A percentile compares a stretch with the other conserved stretches of the same genome.
These are phyloP conservation scores for Psilanteris sp. DNA, from an alignment of 1,140 invertebrate genomes.

Conservation along the genomic window DNA sequence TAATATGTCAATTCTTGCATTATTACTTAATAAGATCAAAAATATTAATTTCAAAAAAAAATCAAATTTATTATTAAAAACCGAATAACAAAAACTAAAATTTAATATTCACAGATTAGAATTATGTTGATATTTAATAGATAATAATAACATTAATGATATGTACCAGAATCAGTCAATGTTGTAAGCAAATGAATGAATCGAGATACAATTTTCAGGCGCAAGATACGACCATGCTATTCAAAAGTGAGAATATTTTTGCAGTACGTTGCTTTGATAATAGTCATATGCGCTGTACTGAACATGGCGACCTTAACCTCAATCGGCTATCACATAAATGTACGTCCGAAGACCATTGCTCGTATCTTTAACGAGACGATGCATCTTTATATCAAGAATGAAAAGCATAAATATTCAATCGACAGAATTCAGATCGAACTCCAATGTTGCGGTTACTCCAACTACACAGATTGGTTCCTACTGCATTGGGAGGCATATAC, in stretches of 20 bases:
- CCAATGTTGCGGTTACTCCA: slow-evolving; percentile 71
- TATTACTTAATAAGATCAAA: no score
- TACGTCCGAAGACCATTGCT: slow-evolving; percentile 57
- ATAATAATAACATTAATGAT: no score
- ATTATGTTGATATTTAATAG: no score
- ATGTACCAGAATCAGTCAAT: no score
- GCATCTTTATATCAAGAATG: slow-evolving; percentile 65
- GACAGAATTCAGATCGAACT: slow-evolving; percentile 73
- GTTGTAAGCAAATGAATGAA: no score
- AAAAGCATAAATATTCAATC: slow-evolving; percentile 66
- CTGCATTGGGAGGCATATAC: slow-evolving; percentile 72
- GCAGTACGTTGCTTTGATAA: slow-evolving; percentile 55
- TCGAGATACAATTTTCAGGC: slow-evolving; percentile 51
- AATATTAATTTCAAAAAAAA: no score
- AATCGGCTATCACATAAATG: slow-evolving; percentile 68
- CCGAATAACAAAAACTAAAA: no score
- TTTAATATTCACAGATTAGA: no score
- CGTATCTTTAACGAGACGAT: slow-evolving; percentile 71
- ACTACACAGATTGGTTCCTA: slow-evolving; percentile 72
- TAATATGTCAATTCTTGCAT: no score
- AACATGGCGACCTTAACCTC: slow-evolving; percentile 68
- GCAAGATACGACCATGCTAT: slow-evolving; percentile 54
- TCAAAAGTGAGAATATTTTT: slow-evolving; percentile 55
- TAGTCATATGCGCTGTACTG: slow-evolving; percentile 65
- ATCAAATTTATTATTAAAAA: no score